Evolutionary conservation across 2,797 vertebrate species (phyloP).

Genomic region (Bryconaethiops microstoma): DNA sequence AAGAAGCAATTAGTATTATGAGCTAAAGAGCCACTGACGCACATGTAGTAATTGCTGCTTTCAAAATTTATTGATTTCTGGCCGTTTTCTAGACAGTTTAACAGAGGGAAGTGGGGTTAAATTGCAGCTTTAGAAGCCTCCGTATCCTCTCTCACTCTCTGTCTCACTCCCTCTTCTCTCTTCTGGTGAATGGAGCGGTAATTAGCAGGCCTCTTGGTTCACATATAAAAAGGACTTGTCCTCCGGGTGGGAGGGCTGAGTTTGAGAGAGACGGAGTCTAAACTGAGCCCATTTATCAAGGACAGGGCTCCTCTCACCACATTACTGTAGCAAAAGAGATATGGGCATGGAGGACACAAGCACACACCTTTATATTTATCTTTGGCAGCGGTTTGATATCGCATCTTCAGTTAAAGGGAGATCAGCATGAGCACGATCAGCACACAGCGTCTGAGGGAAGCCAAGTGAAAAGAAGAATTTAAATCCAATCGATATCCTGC

Average conservation of each 20-base stretch:
- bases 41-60: background rate
- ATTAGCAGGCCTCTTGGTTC: constrained; percentile 61
- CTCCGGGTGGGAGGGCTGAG: background rate
- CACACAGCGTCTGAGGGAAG: constrained; percentile 14
- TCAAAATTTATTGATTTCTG: background rate
- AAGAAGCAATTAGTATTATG: no score
- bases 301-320: background rate
- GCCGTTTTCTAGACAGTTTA: constrained; percentile 31
- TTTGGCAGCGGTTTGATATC: background rate
- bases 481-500: constrained; percentile 34
- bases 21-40: no score
- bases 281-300: constrained; percentile 7
- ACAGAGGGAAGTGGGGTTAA: constrained; percentile 1
- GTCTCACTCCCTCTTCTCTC: constrained; percentile 11
- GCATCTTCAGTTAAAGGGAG: constrained; percentile 17
- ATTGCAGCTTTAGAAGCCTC: constrained; percentile 45
- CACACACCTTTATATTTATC: constrained; percentile 19
- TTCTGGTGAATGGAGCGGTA: constrained; percentile 52
- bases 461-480: constrained; percentile 28
- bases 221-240: constrained; percentile 55
- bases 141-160: constrained; percentile 13
- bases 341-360: constrained; percentile 6
- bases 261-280: background rate
- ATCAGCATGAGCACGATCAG: constrained; percentile 7
- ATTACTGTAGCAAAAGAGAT: background rate